Evolutionary conservation across 2,888 invertebrate species (phyloP).

Genomic region (Agonopterix alstromeriana): DNA sequence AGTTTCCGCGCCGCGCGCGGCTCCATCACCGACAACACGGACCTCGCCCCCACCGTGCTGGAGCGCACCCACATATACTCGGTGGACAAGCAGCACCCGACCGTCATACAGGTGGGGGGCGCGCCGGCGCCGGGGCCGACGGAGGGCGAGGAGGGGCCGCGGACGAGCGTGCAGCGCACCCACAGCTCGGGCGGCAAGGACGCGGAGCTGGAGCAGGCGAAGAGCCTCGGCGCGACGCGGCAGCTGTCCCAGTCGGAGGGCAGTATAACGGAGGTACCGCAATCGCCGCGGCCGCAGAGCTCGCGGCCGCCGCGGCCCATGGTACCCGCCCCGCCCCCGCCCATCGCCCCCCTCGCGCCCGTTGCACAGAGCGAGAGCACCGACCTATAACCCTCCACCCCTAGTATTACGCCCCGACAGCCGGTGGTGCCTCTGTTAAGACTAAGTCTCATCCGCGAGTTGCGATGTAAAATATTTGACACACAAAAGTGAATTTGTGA

Average conservation of each 20-base stretch:
- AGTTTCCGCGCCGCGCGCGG: conserved; percentile 65
- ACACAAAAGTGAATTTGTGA: not conserved
- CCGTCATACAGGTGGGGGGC: conserved; percentile 77
- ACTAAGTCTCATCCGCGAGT: not conserved
- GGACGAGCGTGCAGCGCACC: conserved; percentile 61
- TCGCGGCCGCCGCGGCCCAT: conserved; percentile 44
- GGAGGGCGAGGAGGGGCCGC: conserved; percentile 35
- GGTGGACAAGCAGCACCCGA: conserved; percentile 85
- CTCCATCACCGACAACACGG: conserved; percentile 32
- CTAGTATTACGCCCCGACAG: conserved; percentile 1
- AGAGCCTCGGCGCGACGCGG: conserved; percentile 53
- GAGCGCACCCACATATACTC: conserved; percentile 84
- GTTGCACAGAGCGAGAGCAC: conserved; percentile 35
- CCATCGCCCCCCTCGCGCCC: conserved; percentile 26
- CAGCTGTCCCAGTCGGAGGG: conserved; percentile 78
- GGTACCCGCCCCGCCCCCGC: conserved; percentile 39
- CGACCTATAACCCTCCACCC: conserved; percentile 41
- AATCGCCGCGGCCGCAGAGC: conserved; percentile 38
- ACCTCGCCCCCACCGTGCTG: conserved; percentile 63
- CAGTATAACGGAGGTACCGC: conserved; percentile 74
- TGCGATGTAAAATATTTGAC: not conserved
- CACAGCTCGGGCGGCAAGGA: conserved; percentile 66
- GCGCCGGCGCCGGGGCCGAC: conserved; percentile 7
- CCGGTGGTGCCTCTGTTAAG: conserved; percentile 2
- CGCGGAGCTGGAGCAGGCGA: conserved; percentile 55